phyloP scores from a whole-genome alignment of 2,113 vertebrate species.

The Notechis scutatus region DNA sequence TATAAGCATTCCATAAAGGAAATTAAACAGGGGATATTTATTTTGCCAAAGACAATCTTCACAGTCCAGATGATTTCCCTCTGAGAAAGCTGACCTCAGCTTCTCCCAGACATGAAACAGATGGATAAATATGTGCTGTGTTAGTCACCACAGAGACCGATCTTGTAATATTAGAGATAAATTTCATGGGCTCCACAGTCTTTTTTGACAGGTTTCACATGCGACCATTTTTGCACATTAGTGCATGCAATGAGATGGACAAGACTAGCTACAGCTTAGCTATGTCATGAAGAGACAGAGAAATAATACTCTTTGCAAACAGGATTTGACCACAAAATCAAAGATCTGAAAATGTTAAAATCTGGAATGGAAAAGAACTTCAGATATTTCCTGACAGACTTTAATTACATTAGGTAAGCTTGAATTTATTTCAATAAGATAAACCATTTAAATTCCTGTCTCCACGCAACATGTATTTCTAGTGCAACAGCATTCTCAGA shows the following conservation, averaged over 20 bases:
- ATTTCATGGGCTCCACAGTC: neutral
- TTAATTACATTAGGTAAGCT: neutral
- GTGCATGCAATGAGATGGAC: constrained; percentile 18
- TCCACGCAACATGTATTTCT: neutral
- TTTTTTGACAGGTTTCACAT: constrained; percentile 43
- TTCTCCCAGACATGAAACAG: constrained; percentile 58
- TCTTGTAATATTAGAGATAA: constrained; percentile 18
- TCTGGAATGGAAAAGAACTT: neutral
- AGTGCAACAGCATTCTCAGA: neutral
- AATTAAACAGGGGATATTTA: constrained; percentile 40
- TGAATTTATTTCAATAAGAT: neutral
- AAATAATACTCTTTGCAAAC: neutral
- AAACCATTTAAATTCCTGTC: neutral
- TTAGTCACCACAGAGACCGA: constrained; percentile 60
- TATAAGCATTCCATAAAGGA: constrained; percentile 47
- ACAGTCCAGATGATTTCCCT: constrained; percentile 56
- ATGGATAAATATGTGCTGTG: constrained; percentile 54
- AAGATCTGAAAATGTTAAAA: neutral
- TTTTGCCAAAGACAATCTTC: constrained; percentile 52
- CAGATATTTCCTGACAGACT: neutral
- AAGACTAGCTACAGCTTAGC: neutral
- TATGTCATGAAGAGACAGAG: constrained; percentile 21
- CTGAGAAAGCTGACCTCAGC: constrained; percentile 64
- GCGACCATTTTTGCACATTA: constrained; percentile 45
- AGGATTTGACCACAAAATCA: neutral